Conservation (phyloP, 2,113 vertebrate species). For the Corynorhinus townsendii region DNA sequence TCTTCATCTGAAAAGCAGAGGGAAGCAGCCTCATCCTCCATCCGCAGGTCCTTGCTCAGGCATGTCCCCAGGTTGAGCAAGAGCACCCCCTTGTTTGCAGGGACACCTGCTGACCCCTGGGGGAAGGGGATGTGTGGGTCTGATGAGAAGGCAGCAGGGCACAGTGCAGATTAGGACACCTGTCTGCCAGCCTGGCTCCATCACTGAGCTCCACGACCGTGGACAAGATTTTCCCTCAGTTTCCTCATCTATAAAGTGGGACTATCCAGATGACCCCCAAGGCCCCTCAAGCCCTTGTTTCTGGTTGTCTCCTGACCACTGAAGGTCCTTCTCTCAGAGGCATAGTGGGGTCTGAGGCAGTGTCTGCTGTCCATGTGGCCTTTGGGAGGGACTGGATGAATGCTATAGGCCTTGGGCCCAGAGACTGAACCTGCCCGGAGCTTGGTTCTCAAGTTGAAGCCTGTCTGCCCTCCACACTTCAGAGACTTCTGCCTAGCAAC, state of each 20-base stretch:
- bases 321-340: background rate
- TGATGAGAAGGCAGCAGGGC: background rate
- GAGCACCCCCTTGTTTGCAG: background rate
- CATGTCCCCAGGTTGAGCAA: background rate
- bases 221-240: background rate
- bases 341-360: background rate
- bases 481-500: background rate
- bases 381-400: background rate
- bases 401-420: background rate
- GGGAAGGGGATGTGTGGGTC: background rate
- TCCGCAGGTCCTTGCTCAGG: background rate
- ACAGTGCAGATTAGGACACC: background rate
- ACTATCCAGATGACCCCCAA: background rate
- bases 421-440: background rate
- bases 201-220: background rate
- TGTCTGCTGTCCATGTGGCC: background rate
- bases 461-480: background rate
- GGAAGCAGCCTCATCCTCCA: background rate
- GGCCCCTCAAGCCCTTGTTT: background rate
- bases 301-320: background rate
- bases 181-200: background rate
- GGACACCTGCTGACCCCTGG: background rate
- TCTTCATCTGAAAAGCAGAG: slow-evolving; percentile 88
- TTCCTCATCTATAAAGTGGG: background rate
- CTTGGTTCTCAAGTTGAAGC: background rate